These are phyloP conservation scores for Electrophaes corylata DNA, from an alignment of 2,888 invertebrate genomes.

Conservation along the genomic window DNA sequence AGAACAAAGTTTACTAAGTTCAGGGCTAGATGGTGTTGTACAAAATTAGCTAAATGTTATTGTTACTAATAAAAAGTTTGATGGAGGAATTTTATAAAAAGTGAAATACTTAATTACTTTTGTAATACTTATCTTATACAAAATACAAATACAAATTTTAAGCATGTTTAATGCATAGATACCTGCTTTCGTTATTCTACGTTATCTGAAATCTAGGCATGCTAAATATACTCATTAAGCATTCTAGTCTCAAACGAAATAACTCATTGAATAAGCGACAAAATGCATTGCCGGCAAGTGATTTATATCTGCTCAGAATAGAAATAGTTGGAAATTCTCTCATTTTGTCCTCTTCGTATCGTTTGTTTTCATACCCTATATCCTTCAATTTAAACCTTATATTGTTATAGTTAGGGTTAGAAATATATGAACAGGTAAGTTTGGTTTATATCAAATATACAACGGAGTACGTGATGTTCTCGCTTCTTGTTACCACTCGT, in stretches of 20 bases:
- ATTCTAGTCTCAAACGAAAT: constrained; percentile 14
- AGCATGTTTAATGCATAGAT: no score
- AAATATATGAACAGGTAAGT: constrained; percentile 31
- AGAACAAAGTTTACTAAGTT: no score
- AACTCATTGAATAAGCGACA: constrained; percentile 49
- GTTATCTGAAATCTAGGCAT: neutral
- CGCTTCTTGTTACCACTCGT: constrained; percentile 68
- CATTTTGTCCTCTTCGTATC: constrained; percentile 42
- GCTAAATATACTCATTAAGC: neutral
- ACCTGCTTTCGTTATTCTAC: no score
- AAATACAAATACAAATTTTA: no score
- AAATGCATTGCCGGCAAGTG: constrained; percentile 57
- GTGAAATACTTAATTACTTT: no score
- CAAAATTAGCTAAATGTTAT: no score
- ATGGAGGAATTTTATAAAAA: no score
- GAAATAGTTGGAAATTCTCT: constrained; percentile 59
- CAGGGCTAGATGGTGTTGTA: no score
- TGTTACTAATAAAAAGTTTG: no score
- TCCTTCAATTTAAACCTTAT: constrained; percentile 41
- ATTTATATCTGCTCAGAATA: constrained; percentile 64
- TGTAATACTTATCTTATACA: no score
- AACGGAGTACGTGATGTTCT: constrained; percentile 65
- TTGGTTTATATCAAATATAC: constrained; percentile 52
- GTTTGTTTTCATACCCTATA: constrained; percentile 29
- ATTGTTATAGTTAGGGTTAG: constrained; percentile 36